Evolutionary conservation across 2,888 invertebrate species (phyloP), one percentile per base, ranked within the genome.

Genomic region (Pterostichus madidus): DNA sequence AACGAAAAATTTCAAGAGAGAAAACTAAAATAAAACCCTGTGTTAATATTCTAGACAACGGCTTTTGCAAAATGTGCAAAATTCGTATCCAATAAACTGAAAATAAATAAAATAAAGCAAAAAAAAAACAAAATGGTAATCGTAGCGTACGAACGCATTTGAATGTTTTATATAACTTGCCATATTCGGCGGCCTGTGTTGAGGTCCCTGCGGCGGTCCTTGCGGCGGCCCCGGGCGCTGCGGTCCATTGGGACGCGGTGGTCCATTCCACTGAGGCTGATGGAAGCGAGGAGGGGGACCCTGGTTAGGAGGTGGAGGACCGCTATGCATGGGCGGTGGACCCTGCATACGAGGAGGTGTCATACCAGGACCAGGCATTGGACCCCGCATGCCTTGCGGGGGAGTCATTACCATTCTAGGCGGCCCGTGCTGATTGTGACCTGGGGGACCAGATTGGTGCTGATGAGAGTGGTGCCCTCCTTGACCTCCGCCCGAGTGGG

Each of bases 241-340:
- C 32, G 91, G 91, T 73, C 91, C 91, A 46, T 88, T 88, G 7
- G 88, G 89, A 2, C 88, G 87, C 64, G 93, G 93, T 0, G 92
- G 92, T 0, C 92, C 92, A 85, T 92, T 93, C 92, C 92, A 93
- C 59, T 92, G 92, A 3, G 89, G 90, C 84, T 90, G 90, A 84
- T 93, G 94, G 90, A 94, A 94, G 46, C 93, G 91, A 80, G 93
- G 93, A 52, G 93, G 93, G 44, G 93, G 93, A 61, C 92, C 92
- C 86, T 91, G 91, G 85, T 91, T 90, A 17, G 91, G 91, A 86
- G 92, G 92, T 56, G 93, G 92, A 32, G 91, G 92, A 78, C 93
- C 93, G 86, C 92, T 92, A 84, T 91, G 92, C 84, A 91, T 93
- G 64, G 92, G 93, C 73, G 91, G 91, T 10, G 92, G 92, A 3